Evolutionary conservation across 2,888 invertebrate genomes (phyloP), one percentile per base, ranked within the genome.

Genomic region (Eubasilissa splendida): DNA sequence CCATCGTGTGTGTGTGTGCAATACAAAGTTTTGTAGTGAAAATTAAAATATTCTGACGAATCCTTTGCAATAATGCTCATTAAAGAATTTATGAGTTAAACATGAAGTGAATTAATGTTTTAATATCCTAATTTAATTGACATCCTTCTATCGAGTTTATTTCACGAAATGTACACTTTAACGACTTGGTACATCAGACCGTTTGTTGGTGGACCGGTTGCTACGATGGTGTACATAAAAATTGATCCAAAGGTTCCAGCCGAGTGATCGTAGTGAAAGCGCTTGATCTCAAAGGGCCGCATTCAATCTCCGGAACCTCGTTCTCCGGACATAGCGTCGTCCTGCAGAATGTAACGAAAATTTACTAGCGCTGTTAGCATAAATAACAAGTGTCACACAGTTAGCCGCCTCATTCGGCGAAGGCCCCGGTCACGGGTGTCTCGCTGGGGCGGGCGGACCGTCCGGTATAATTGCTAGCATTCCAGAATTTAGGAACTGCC

Each of bases 381-480:
- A 74, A 74, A 74, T 74, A 58, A 74, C 74, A 70, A 70, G 70
- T 70, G 70, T 70, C 70, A 70, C 70, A 11, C 53, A 70, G 70
- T 70, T 70, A 54, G 70, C 70, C 70, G 70, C 70, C 70, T 70
- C 53, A 53, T 70, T 70, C 70, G 54, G 70, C n/a, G 53, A 14
- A 9, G 70, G 70, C 11, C 22, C 31, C 70, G 70, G 12, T 53
- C 54, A 14, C 53, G 22, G 54, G 52, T 53, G 31, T 11, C 31
- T 70, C 50, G 42, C 33, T 10, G 33, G 63, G 63, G 63, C 33
- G 63, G 42, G 42, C 58, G 68, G 68, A 3, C n/a, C 12, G 14
- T 3, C 12, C n/a, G 11, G 52, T 42, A 58, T 58, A 58, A 58
- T 58, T 50, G 68, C 50, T 33, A 50, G 68, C n/a, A 52, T 68